Percentiles rank a stretch among this genome's conserved stretches.
Conservation (phyloP, 2,888 invertebrate species). For the Drosophila niveifrons region DNA sequence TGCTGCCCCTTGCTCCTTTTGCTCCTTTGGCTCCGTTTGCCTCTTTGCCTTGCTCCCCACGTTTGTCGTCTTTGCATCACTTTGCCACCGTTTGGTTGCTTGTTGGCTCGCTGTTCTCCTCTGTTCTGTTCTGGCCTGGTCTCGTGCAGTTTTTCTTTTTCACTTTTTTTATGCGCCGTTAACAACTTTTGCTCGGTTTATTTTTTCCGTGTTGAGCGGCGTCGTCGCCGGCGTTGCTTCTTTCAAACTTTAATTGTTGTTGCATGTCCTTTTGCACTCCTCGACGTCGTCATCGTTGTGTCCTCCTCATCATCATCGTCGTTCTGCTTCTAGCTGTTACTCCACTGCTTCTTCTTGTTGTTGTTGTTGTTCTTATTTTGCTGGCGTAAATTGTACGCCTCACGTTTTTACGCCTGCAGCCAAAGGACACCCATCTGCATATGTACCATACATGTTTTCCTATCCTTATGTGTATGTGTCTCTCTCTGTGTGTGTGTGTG, state of each 20-base stretch:
- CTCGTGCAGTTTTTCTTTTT: conserved; percentile 57
- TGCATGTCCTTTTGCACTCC: conserved; percentile 76
- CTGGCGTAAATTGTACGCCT: conserved; percentile 78
- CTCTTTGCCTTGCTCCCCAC: no score
- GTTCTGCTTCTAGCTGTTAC: conserved; percentile 51
- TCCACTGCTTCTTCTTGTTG: conserved; percentile 32
- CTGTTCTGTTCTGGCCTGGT: conserved; percentile 6
- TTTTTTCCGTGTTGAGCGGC: conserved; percentile 77
- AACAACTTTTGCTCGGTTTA: conserved; percentile 81
- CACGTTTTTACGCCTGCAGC: conserved; percentile 80
- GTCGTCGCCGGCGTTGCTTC: conserved; percentile 62
- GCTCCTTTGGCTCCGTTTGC: conserved; percentile 3
- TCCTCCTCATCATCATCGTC: conserved; percentile 38
- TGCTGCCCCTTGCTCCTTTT: conserved; percentile 10
- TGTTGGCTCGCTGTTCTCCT: no score
- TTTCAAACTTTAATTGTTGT: conserved; percentile 80
- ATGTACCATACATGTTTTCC: conserved; percentile 17
- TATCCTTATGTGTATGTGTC: not conserved
- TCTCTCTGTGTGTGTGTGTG: conserved; percentile 15
- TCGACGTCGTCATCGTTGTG: conserved; percentile 24
- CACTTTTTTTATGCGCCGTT: conserved; percentile 77
- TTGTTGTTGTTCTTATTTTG: conserved; percentile 46
- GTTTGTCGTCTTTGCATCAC: no score
- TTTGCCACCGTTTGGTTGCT: conserved; percentile 17
- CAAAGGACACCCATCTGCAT: conserved; percentile 66